Percentiles rank a stretch among this genome's conserved stretches.
Evolutionary conservation across 2,797 vertebrate species (phyloP).

Genomic region (Protonibea diacanthus): DNA sequence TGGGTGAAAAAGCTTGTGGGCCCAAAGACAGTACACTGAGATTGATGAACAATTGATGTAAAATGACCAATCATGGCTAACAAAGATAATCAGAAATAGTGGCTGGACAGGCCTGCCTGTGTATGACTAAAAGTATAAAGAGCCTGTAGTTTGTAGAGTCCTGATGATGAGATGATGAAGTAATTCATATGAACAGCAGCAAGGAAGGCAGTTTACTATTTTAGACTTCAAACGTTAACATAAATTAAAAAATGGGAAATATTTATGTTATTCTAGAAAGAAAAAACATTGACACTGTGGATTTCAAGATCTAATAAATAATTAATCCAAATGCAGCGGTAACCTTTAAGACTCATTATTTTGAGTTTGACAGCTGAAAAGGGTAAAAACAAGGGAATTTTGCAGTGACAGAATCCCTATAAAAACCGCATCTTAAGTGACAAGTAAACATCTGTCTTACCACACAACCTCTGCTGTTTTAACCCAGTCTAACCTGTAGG

Average conservation of each 20-base stretch:
- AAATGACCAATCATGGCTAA: conserved; percentile 38
- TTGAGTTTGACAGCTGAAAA: not conserved
- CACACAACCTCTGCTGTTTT: not conserved
- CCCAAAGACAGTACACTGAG: conserved; percentile 24
- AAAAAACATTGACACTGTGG: not conserved
- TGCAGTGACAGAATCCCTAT: not conserved
- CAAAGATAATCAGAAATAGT: conserved; percentile 43
- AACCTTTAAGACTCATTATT: not conserved
- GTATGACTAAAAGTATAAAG: conserved; percentile 18
- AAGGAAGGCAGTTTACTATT: not conserved
- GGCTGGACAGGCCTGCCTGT: conserved; percentile 8
- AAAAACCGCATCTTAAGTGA: not conserved
- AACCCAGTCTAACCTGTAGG: not conserved
- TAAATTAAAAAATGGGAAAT: not conserved
- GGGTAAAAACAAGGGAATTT: not conserved
- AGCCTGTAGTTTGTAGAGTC: conserved; percentile 17
- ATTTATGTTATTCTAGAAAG: not conserved
- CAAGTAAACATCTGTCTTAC: not conserved
- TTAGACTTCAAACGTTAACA: conserved; percentile 16
- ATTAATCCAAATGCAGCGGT: not conserved
- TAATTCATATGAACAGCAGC: conserved; percentile 19
- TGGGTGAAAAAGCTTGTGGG: conserved; percentile 36
- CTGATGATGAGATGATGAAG: conserved; percentile 26
- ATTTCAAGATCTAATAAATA: not conserved
- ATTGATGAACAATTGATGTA: conserved; percentile 42